Evolutionary conservation across 1,140 invertebrate genomes (phyloP), one percentile per base, ranked within the genome.

Genomic region (Neotoxoptera formosana): DNA sequence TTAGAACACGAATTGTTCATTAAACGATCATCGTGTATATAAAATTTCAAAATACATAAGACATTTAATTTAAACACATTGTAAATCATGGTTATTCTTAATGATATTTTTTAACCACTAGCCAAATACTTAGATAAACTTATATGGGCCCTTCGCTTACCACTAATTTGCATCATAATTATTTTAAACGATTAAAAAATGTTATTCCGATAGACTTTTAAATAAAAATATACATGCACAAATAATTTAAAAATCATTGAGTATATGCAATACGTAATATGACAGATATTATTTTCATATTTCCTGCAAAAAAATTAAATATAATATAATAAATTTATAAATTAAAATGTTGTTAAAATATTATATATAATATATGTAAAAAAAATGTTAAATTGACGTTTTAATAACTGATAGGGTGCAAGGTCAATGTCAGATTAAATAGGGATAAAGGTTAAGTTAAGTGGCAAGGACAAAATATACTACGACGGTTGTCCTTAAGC

Each of bases 381-480:
- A 67, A 67, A 67, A 76, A 76, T 14, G 30, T 76, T 34, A 76
- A n/a, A 76, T 34, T 76, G 60, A n/a, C 14, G n/a, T 76, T n/a
- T 76, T 76, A 76, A n/a, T 76, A 76, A 76, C 60, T 76, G 60
- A n/a, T 87, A n/a, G 86, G 86, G 45, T 34, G 47, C 30, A n/a
- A 88, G 47, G 86, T 88, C 84, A 47, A 47, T 45, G 45, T n/a
- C n/a, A 34, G 87, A 89, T 89, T 89, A 89, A 67, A 89, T 21
- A 56, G 51, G 34, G 51, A 56, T 53, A 56, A 47, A 89, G 86
- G 51, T 53, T 36, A 86, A 41, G 14, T 47, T n/a, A 76, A 41
- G n/a, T 2, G 88, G 23, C 88, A 90, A 60, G 36, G 36, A 90
- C 53, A 34, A 41, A 60, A 90, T 67, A 45, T 60, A 47, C 30